Conservation (phyloP, 2,113 vertebrate species). For the Odontophorus gujanensis region DNA sequence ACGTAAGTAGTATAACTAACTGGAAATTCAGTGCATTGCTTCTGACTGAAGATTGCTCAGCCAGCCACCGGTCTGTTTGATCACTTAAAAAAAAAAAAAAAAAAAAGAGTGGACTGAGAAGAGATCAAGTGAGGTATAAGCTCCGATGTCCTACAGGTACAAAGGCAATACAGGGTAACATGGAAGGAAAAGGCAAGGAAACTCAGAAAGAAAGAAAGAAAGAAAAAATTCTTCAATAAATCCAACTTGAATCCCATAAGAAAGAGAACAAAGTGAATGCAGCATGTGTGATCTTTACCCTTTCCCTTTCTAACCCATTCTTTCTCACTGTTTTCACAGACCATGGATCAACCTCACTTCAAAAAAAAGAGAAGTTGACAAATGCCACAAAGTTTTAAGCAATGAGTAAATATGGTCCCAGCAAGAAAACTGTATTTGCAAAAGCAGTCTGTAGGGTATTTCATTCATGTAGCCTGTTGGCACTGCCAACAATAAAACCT, state of each 20-base stretch:
- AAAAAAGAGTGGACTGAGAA: background rate
- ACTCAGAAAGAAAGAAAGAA: background rate
- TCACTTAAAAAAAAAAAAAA: background rate
- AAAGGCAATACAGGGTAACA: background rate
- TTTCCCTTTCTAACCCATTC: background rate
- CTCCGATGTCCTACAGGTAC: background rate
- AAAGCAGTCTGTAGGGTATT: background rate
- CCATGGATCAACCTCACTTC: background rate
- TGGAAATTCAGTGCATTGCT: background rate
- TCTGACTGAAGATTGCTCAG: background rate
- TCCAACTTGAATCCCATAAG: background rate
- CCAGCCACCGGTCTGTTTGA: background rate
- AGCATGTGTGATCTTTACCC: background rate
- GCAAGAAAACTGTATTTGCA: background rate
- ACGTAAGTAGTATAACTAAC: background rate
- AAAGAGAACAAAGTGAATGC: background rate
- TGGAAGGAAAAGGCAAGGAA: constrained; percentile 7
- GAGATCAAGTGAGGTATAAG: background rate
- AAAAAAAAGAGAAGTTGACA: constrained; percentile 1
- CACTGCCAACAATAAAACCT: background rate
- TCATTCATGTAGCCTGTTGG: background rate
- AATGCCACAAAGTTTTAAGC: background rate
- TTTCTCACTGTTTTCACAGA: background rate
- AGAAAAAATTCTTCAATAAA: background rate
- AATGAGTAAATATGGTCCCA: background rate